Evolutionary conservation across 2,113 vertebrate genomes (phyloP), one percentile per base, ranked within the genome.

Genomic region (Turnix velox): DNA sequence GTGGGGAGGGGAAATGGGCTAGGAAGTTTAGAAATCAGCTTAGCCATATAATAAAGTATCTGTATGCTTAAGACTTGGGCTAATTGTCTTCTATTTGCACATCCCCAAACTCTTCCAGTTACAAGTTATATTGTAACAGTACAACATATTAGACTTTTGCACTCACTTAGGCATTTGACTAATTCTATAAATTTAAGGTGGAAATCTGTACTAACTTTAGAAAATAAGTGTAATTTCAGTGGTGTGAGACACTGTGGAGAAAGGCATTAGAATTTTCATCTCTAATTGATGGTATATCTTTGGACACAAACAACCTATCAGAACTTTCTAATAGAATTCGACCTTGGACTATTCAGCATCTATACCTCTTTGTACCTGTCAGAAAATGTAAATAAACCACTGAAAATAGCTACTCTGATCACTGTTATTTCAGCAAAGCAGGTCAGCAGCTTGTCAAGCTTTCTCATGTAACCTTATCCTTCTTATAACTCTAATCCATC

Each of bases 341-440:
- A 87, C 86, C 81, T 95, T 81, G 48, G 57, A 61, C 43, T 66
- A 42, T 75, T 90, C 72, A 68, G n/a, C 15, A 52, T 17, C 55
- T 57, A 39, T 62, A 73, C 23, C 76, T 84, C 40, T 80, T 90
- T 6, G 1, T 82, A 87, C 45, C 66, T 95, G 78, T 86, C 84
- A 96, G 67, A 69, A 95, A 95, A 83, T 68, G 77, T 86, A 82
- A 95, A 91, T 79, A 88, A 93, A 92, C 63, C 43, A 49, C 68
- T 84, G 90, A 95, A 95, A 95, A 94, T 78, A 93, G 43, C 31
- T 81, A 92, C 58, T 74, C 69, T 82, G 83, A 92, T 93, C 63
- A 35, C 45, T 83, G 78, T 90, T 93, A 75, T 88, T 93, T 95
- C 80, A 94, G 78, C 71, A 94, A 93, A 93, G 31, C 85, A 77